These are phyloP conservation scores for Lepilemur septentrionalis DNA, from an alignment of 2,797 vertebrate genomes.

Conservation along the genomic window DNA sequence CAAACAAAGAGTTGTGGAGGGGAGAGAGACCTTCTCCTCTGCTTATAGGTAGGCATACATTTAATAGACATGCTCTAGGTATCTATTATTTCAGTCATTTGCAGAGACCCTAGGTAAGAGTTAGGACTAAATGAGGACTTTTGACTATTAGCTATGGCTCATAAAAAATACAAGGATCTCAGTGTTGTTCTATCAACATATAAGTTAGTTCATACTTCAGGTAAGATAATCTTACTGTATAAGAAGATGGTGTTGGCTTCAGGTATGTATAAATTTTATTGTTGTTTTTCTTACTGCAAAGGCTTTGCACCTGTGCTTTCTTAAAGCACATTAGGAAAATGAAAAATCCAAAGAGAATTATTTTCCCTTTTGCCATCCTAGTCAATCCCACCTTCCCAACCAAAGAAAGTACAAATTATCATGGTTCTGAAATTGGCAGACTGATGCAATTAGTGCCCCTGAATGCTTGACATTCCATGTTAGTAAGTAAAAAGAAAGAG, in stretches of 20 bases:
- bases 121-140: not conserved
- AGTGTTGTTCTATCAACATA: not conserved
- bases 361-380: constrained; percentile 10
- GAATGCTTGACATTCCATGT: constrained; percentile 48
- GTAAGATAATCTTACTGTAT: not conserved
- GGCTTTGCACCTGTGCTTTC: not conserved
- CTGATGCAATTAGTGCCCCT: constrained; percentile 52
- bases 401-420: constrained; percentile 46
- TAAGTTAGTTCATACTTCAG: not conserved
- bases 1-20: not conserved
- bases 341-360: not conserved
- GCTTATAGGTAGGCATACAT: not conserved
- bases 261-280: not conserved
- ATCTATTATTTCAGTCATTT: not conserved
- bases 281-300: not conserved
- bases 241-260: not conserved
- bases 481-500: constrained; percentile 32
- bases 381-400: constrained; percentile 16
- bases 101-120: not conserved
- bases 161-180: not conserved
- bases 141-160: not conserved
- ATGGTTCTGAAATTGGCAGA: constrained; percentile 49
- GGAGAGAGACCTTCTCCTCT: not conserved
- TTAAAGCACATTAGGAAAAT: constrained; percentile 3
- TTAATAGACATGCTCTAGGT: not conserved